These are phyloP conservation scores for Sphenodon punctatus DNA, from an alignment of 2,797 vertebrate species.

Conservation along the genomic window DNA sequence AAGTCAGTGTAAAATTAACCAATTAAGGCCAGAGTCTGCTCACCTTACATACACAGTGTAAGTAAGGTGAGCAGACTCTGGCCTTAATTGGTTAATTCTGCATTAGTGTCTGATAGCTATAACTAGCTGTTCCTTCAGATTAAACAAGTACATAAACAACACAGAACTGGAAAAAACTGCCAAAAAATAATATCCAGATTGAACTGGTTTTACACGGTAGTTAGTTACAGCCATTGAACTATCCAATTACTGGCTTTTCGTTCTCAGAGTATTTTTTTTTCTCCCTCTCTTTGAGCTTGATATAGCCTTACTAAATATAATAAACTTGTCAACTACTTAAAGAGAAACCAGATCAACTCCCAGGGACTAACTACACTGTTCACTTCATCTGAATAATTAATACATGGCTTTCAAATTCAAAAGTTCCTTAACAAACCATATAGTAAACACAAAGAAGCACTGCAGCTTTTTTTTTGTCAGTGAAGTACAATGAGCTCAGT, in stretches of 20 bases:
- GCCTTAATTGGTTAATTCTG: not conserved
- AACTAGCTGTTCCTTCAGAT: slow-evolving; percentile 8
- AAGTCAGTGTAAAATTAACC: no score
- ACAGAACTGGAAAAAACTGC: slow-evolving; percentile 7
- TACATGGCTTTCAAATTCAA: not conserved
- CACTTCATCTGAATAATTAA: not conserved
- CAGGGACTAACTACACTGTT: not conserved
- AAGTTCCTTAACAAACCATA: not conserved
- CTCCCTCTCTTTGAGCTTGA: not conserved
- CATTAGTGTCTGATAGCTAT: not conserved
- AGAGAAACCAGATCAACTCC: not conserved
- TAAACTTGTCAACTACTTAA: not conserved
- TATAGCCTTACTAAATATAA: not conserved
- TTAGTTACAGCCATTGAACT: not conserved
- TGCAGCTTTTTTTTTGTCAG: not conserved
- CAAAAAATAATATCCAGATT: not conserved
- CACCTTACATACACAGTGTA: not conserved
- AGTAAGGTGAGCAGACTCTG: not conserved
- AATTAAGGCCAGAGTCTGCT: not conserved
- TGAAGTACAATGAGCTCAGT: not conserved
- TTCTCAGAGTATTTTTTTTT: not conserved
- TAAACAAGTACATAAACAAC: not conserved
- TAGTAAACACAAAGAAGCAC: not conserved
- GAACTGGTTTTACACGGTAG: no score
- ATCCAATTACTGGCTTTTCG: not conserved